These are phyloP conservation scores for Protonibea diacanthus DNA, from an alignment of 2,797 vertebrate species.

Conservation along the genomic window DNA sequence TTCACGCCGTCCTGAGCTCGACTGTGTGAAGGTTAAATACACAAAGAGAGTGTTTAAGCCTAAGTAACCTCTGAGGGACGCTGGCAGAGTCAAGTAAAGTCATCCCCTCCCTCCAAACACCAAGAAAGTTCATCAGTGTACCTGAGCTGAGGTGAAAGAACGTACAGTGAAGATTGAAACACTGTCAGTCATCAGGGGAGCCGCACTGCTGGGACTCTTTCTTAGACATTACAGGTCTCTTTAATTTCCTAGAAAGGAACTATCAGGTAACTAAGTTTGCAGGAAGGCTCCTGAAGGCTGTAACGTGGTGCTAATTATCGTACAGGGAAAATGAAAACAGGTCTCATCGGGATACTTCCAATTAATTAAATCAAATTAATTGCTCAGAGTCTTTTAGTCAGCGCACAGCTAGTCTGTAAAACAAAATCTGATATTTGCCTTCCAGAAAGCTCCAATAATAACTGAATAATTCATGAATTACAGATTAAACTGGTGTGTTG, in stretches of 20 bases:
- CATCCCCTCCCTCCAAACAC: neutral
- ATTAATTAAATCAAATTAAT: slow-evolving; percentile 18
- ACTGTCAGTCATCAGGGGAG: neutral
- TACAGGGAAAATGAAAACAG: neutral
- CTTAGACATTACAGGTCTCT: neutral
- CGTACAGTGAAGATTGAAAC: neutral
- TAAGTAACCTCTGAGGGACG: neutral
- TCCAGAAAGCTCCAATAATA: neutral
- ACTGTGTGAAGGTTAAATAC: slow-evolving; percentile 39
- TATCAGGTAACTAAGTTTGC: neutral
- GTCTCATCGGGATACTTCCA: slow-evolving; percentile 5
- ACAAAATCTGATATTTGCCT: neutral
- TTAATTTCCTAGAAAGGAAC: neutral
- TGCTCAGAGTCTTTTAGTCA: neutral
- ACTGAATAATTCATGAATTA: neutral
- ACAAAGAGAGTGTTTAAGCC: neutral
- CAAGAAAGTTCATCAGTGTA: neutral
- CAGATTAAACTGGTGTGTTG: neutral
- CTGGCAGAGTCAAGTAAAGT: slow-evolving; percentile 16
- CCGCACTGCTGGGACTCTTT: neutral
- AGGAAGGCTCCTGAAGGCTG: neutral
- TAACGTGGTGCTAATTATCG: slow-evolving; percentile 5
- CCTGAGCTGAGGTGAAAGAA: slow-evolving; percentile 16
- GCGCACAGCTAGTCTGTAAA: neutral
- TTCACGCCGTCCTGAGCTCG: neutral